Percentiles rank a stretch among this genome's conserved stretches.
phyloP scores from a whole-genome alignment of 2,888 invertebrate genomes.

The Listrodromus nycthemerus region DNA sequence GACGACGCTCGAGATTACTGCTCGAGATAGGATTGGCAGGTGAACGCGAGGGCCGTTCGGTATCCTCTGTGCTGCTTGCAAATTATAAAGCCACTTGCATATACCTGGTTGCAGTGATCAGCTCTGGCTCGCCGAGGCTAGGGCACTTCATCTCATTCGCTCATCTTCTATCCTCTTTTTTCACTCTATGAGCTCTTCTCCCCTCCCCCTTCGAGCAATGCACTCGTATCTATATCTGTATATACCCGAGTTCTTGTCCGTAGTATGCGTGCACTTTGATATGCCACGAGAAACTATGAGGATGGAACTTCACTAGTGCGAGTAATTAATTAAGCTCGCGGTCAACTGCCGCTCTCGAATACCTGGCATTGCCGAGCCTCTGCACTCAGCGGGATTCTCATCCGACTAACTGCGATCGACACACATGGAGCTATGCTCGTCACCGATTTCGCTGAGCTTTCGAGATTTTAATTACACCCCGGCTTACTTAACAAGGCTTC shows the following conservation, averaged over 20 bases:
- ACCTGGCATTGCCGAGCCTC: background rate
- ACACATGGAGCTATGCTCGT: background rate
- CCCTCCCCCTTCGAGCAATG: background rate
- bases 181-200: background rate
- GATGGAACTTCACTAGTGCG: slow-evolving; percentile 63
- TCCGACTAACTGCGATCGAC: slow-evolving; percentile 4
- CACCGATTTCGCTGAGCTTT: background rate
- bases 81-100: slow-evolving; percentile 61
- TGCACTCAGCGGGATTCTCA: slow-evolving; percentile 9
- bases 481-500: background rate
- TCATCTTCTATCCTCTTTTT: slow-evolving; percentile 31
- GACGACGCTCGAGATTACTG: slow-evolving; percentile 61
- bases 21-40: slow-evolving; percentile 61
- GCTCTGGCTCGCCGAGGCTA: slow-evolving; percentile 36
- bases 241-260: background rate
- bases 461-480: slow-evolving; percentile 11
- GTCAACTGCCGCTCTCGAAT: slow-evolving; percentile 49
- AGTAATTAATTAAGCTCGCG: slow-evolving; percentile 71
- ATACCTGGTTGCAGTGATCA: slow-evolving; percentile 33
- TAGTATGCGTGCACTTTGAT: slow-evolving; percentile 60
- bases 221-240: background rate
- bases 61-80: slow-evolving; percentile 43
- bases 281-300: slow-evolving; percentile 58
- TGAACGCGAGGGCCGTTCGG: slow-evolving; percentile 48
- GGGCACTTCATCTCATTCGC: slow-evolving; percentile 46